Evolutionary conservation across 2,113 vertebrate genomes (phyloP).

Genomic region (Dunckerocampus dactyliophorus): DNA sequence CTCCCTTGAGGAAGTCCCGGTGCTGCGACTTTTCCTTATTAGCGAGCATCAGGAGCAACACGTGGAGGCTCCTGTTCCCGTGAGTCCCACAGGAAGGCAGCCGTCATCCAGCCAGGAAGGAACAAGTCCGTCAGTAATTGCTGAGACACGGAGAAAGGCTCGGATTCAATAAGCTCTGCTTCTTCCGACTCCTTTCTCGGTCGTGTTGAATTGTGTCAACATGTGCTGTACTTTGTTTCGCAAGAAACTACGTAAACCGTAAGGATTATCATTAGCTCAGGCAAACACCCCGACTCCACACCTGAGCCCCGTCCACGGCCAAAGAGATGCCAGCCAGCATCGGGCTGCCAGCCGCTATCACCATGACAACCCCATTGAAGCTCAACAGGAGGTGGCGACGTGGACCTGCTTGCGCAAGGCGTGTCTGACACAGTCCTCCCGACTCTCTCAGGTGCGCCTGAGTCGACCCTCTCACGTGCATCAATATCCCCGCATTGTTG

Average conservation of each 20-base stretch:
- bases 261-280: too few species aligned
- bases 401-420: not conserved
- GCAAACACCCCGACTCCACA: too few species aligned
- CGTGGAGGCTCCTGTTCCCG: not conserved
- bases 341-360: not conserved
- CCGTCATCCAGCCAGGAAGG: not conserved
- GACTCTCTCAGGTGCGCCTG: not conserved
- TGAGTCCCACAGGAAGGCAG: not conserved
- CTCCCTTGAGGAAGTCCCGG: not conserved
- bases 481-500: not conserved
- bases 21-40: slow-evolving; percentile 2
- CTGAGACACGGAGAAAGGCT: too few species aligned
- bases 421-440: not conserved
- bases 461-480: not conserved
- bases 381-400: not conserved
- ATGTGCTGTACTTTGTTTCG: too few species aligned
- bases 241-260: too few species aligned
- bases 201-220: too few species aligned
- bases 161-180: too few species aligned
- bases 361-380: slow-evolving; percentile 7
- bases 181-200: not conserved
- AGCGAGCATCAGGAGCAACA: slow-evolving; percentile 4
- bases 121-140: not conserved
- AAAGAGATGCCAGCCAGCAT: slow-evolving; percentile 1
- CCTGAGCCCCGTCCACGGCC: not conserved